Evolutionary conservation across 1,140 invertebrate genomes (phyloP), one percentile per base, ranked within the genome.

Genomic region (Cotesia typhae): DNA sequence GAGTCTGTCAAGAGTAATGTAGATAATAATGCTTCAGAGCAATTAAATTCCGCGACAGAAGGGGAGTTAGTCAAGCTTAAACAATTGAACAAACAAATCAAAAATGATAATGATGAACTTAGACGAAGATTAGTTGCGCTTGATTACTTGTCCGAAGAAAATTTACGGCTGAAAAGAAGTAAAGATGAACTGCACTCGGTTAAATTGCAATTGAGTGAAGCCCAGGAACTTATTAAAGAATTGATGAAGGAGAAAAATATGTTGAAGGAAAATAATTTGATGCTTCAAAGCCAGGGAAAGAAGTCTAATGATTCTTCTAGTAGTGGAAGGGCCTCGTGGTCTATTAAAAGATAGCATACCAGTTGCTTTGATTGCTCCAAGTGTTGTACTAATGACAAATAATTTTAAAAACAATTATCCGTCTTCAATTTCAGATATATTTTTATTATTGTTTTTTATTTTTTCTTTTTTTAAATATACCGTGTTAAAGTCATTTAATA

Each of bases 231-330:
- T 66, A 91, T 94, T 1, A 88, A 89, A 14, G 87, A 87, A 36
- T 81, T 94, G 55, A 76, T 94, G 1, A 90, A 92, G 51, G 93
- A 95, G 75, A 95, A 94, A 78, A 90, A 90, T 74, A 88, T 88
- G n/a, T 83, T 95, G 36, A 81, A 94, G 57, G 92, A 94, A 74
- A 90, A 90, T 63, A 86, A 93, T 72, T 86, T 88, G 12, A 84
- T 89, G 52, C 79, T 94, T 74, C 92, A 93, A 86, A 91, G 84
- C 74, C 87, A 89, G 74, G 79, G 83, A 14, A 75, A 83, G 59
- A 80, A 84, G 64, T 77, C 78, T 10, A 69, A 66, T 65, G 82
- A 85, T 67, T 68, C 84, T 17, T 79, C 82, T 73, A 84, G 83
- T 66, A 83, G 82, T 75, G 80, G 78, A 36, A 81, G 83, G 70